Evolutionary conservation across 2,888 invertebrate genomes (phyloP), one percentile per base, ranked within the genome.

Genomic region (Ornithoptera priamus): DNA sequence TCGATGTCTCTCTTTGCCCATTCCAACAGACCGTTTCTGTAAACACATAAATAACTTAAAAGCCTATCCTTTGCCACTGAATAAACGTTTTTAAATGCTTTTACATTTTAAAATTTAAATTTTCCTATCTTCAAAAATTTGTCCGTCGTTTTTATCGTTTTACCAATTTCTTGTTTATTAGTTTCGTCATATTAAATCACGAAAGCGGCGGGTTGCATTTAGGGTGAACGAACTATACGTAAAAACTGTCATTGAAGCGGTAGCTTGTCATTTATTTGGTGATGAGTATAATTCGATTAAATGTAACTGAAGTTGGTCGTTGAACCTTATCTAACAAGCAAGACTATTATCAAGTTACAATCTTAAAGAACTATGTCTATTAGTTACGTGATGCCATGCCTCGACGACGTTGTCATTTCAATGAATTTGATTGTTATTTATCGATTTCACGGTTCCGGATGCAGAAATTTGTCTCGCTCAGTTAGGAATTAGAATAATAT

Each of bases 321-420:
- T 84, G 86, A 89, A 85, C 88, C 77, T 79, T 75, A 75, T 75
- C 74, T 58, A 22, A 58, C 57, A n/a, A 73, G 76, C 78, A 76
- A 76, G 68, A 78, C 46, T 78, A 78, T 74, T 78, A 78, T 74
- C 77, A 73, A 79, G 79, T 80, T 82, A 81, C 82, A 84, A 80
- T 81, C 82, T 86, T 86, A 85, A 82, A 81, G 79, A 81, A 80
- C 78, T 81, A 78, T 82, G 81, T 80, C 81, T 86, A 67, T 69
- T 65, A 60, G 62, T 72, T 79, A 90, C 90, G 89, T 90, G 90
- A 89, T 81, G 83, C 81, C 85, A 88, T 86, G 87, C 85, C 81
- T 81, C 78, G 79, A 81, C 81, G 81, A 81, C 80, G 81, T 80
- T 46, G 46, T 53, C 84, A 85, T 87, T 88, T 85, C 85, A 85